Conservation (phyloP, 2,888 invertebrate species). For the Epinotia nisella region DNA sequence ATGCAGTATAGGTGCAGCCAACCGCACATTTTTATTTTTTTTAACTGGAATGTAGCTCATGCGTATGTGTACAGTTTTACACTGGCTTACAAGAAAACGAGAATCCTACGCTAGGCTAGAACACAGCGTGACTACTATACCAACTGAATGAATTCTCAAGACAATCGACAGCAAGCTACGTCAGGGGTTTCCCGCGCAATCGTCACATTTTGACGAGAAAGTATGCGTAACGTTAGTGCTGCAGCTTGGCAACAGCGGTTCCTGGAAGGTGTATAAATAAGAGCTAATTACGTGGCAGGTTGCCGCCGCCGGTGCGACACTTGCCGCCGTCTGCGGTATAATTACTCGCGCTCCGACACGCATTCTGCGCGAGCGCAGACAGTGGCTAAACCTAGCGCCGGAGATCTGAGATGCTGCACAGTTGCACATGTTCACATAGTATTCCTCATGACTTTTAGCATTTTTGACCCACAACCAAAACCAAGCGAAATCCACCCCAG, state of each 20-base stretch:
- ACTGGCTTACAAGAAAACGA: background rate
- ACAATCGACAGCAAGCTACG: background rate
- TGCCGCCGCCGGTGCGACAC: slow-evolving; percentile 15
- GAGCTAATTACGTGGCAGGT: slow-evolving; percentile 5
- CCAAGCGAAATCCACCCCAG: background rate
- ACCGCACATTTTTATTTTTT: too few species aligned
- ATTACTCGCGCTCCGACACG: slow-evolving; percentile 12
- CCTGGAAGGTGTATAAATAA: slow-evolving; percentile 20
- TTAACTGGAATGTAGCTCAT: too few species aligned
- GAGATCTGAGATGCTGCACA: background rate
- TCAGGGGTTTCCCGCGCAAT: background rate
- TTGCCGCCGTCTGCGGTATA: slow-evolving; percentile 29
- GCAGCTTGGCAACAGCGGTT: slow-evolving; percentile 1
- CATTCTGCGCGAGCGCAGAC: slow-evolving; percentile 27
- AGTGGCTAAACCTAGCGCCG: slow-evolving; percentile 13
- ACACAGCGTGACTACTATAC: background rate
- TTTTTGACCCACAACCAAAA: background rate
- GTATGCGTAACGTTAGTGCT: background rate
- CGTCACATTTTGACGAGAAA: background rate
- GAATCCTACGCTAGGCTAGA: background rate
- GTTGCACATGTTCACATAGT: background rate
- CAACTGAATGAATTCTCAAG: background rate
- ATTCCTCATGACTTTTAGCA: background rate
- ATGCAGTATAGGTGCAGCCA: too few species aligned
- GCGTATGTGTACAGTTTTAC: too few species aligned